Base-by-base conservation (phyloP, 2,797 vertebrate species). In the Gadopsis bispinosus region DNA sequence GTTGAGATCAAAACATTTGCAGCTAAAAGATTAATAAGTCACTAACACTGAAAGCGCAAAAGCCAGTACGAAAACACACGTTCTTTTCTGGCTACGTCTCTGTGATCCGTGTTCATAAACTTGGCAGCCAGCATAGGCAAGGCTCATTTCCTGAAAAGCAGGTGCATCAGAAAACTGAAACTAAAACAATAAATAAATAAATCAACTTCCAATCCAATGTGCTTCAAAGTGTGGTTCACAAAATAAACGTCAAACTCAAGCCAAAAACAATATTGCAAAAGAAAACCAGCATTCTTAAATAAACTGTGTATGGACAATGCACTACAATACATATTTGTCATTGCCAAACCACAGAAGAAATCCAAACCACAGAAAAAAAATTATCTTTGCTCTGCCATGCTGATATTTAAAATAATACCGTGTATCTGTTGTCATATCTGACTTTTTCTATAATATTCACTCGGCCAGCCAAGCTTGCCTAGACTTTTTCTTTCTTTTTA, bases 21-120 rank as follows among this genome's bases (percentile, higher is more conserved):
- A 88, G 50, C 80, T 74, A 29, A 71, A 61, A 3, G 65, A 88
- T 90, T 83, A 76, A 91, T 88, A 83, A 45, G 75, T 81, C 67
- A 82, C 77, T 12, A 48, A 80, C 68, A 63, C 53, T 75, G 69
- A 83, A 69, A 56, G n/a, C 1, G 26, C 64, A 69, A 31, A 69
- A 19, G 39, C 68, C 67, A 54, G 19, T 43, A 76, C 31, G 22
- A 35, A 73, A 77, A 51, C 43, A 69, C 33, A 67, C 41, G 39
- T 64, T 66, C 16, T 59, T 61, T 68, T 51, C 16, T 11, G n/a
- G 45, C n/a, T 26, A 58, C 41, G 59, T 70, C 37, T 75, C 22
- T 65, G 61, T 37, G 68, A 73, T 71, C 41, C 29, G 48, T 81
- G 58, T 35, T 53, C 37, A 68, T n/a, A 71, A 7, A 59, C 14